Percentiles rank a stretch among this genome's conserved stretches.
phyloP scores from a whole-genome alignment of 2,797 vertebrate species.

The Lemur catta region DNA sequence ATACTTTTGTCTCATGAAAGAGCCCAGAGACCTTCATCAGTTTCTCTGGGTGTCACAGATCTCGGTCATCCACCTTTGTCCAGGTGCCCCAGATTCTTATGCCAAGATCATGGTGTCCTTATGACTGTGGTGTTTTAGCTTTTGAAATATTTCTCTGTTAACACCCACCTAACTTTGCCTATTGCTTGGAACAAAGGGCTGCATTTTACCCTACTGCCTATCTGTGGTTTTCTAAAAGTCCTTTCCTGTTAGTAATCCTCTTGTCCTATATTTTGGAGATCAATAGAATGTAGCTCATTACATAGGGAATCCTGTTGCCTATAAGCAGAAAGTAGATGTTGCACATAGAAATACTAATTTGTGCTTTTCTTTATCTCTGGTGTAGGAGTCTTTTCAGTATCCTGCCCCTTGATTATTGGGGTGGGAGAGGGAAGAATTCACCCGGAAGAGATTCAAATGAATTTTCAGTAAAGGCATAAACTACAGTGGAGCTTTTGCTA shows the following conservation, averaged over 20 bases:
- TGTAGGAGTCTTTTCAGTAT: not conserved
- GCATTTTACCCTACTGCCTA: not conserved
- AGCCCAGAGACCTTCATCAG: not conserved
- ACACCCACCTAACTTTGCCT: constrained; percentile 11
- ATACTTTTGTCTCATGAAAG: not conserved
- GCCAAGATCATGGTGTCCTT: constrained; percentile 23
- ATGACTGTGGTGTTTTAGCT: constrained; percentile 7
- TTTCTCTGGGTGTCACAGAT: not conserved
- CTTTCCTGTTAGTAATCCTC: constrained; percentile 4
- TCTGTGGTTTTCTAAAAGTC: constrained; percentile 18
- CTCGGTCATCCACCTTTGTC: constrained; percentile 15
- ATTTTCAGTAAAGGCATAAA: constrained; percentile 2
- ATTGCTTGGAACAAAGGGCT: constrained; percentile 26
- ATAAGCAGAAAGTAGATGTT: not conserved
- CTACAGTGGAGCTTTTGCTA: not conserved
- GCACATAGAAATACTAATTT: not conserved
- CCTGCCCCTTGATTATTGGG: not conserved
- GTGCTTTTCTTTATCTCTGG: not conserved
- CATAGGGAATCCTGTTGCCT: not conserved
- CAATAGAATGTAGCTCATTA: not conserved
- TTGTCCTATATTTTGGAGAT: constrained; percentile 39
- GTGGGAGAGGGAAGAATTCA: not conserved
- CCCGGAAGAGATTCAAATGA: not conserved
- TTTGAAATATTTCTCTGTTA: constrained; percentile 54
- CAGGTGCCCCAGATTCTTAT: constrained; percentile 22